Conservation (phyloP, 2,888 invertebrate genomes). For the Eupithecia inturbata region DNA sequence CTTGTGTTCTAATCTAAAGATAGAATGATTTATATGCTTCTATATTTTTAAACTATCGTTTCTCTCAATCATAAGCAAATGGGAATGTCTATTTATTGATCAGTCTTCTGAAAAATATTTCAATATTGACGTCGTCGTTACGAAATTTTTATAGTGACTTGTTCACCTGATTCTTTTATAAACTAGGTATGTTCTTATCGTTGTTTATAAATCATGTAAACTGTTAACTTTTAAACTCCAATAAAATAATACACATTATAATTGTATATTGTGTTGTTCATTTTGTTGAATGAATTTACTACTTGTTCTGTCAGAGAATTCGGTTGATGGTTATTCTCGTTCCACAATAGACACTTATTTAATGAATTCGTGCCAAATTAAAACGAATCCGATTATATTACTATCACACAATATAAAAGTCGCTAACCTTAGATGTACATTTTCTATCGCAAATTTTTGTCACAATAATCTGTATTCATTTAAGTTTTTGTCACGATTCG, state of each 20-base stretch:
- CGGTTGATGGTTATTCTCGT: not conserved
- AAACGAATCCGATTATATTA: not conserved
- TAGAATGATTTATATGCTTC: no score
- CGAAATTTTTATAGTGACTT: constrained; percentile 14
- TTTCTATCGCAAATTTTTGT: not conserved
- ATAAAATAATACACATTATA: not conserved
- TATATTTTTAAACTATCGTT: not conserved
- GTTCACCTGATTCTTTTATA: constrained; percentile 24
- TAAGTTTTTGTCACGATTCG: constrained; percentile 54
- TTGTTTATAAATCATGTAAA: constrained; percentile 15
- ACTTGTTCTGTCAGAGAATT: not conserved
- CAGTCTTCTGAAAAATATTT: not conserved
- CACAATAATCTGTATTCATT: constrained; percentile 27
- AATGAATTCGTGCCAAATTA: not conserved
- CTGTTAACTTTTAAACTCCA: constrained; percentile 21
- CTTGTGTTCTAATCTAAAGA: constrained; percentile 1
- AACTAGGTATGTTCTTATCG: constrained; percentile 23
- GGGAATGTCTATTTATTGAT: not conserved
- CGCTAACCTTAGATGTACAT: not conserved
- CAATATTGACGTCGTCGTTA: not conserved
- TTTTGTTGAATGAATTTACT: not conserved
- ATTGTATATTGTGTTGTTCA: not conserved
- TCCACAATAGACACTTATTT: not conserved
- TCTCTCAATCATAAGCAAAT: not conserved
- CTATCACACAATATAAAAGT: constrained; percentile 2